A percentile compares a stretch with the other conserved stretches of the same genome.
Evolutionary conservation across 2,888 invertebrate species (phyloP).

Genomic region (Trissolcus japonicus): DNA sequence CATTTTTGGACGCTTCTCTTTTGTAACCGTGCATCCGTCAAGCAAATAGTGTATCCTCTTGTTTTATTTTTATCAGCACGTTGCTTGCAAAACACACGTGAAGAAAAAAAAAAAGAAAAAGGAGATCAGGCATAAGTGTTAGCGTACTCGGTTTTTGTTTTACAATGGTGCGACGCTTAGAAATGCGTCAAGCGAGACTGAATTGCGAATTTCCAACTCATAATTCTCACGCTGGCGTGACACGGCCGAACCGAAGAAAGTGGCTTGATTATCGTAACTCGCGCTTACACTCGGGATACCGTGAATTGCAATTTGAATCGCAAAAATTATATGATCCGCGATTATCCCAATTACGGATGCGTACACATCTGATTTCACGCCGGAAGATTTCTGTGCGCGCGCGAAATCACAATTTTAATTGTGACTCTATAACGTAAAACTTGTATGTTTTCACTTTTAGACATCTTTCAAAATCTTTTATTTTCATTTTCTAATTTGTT

Average conservation of each 20-base stretch:
- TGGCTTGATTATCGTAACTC: slow-evolving; percentile 23
- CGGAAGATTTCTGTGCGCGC: slow-evolving; percentile 4
- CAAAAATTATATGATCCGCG: slow-evolving; percentile 15
- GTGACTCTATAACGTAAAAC: too few species aligned
- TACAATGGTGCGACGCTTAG: slow-evolving; percentile 37
- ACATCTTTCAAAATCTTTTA: neutral
- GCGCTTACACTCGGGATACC: neutral
- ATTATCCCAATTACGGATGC: slow-evolving; percentile 33
- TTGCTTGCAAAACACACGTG: slow-evolving; percentile 55
- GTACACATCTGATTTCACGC: slow-evolving; percentile 23
- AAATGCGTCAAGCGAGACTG: slow-evolving; percentile 30
- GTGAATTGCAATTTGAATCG: slow-evolving; percentile 11
- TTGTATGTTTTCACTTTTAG: too few species aligned
- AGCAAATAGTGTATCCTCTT: too few species aligned
- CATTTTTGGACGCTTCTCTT: slow-evolving; percentile 7
- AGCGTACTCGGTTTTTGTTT: slow-evolving; percentile 13
- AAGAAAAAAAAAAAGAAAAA: slow-evolving; percentile 57
- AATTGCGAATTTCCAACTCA: slow-evolving; percentile 25
- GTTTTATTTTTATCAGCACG: too few species aligned
- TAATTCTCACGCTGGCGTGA: slow-evolving; percentile 1
- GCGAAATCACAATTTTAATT: neutral
- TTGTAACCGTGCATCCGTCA: slow-evolving; percentile 35
- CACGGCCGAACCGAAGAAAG: slow-evolving; percentile 15
- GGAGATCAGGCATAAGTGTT: too few species aligned
- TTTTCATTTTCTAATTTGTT: too few species aligned